Evolutionary conservation across 2,888 invertebrate genomes (phyloP).

Genomic region (Noctua comes): DNA sequence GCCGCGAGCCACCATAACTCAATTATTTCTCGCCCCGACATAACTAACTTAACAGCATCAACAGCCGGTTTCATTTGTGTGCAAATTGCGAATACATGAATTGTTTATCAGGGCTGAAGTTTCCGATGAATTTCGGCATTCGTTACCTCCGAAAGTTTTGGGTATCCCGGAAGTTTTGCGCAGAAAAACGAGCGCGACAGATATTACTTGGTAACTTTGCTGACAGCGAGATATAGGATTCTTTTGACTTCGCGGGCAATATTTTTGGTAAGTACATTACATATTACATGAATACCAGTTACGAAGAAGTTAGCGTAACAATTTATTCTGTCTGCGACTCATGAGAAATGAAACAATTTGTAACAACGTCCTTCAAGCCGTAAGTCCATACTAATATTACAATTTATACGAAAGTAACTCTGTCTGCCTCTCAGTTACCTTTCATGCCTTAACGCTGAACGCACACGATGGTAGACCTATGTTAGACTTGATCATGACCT

Average conservation of each 20-base stretch:
- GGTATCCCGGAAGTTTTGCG: constrained; percentile 43
- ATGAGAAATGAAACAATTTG: background rate
- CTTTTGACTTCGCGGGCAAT: constrained; percentile 33
- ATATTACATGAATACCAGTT: constrained; percentile 36
- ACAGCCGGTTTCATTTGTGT: constrained; percentile 57
- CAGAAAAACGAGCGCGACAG: constrained; percentile 46
- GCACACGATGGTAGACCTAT: background rate
- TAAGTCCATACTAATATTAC: background rate
- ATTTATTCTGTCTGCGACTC: constrained; percentile 19
- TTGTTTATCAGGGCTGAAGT: constrained; percentile 47
- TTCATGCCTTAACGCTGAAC: background rate
- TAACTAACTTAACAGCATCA: constrained; percentile 60
- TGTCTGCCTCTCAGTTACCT: background rate
- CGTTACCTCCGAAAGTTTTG: constrained; percentile 43
- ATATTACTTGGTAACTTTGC: constrained; percentile 61
- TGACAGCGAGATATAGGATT: constrained; percentile 41
- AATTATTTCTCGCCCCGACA: constrained; percentile 64
- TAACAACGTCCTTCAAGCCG: background rate
- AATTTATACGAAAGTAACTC: background rate
- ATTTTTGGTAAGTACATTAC: constrained; percentile 29
- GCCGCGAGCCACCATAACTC: constrained; percentile 65
- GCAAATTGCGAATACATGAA: constrained; percentile 58
- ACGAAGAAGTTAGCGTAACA: constrained; percentile 32
- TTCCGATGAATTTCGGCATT: constrained; percentile 41
- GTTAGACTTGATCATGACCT: too few species aligned